Base-by-base conservation (phyloP, 2,113 vertebrate species). In the Gymnocephalus cernua region DNA sequence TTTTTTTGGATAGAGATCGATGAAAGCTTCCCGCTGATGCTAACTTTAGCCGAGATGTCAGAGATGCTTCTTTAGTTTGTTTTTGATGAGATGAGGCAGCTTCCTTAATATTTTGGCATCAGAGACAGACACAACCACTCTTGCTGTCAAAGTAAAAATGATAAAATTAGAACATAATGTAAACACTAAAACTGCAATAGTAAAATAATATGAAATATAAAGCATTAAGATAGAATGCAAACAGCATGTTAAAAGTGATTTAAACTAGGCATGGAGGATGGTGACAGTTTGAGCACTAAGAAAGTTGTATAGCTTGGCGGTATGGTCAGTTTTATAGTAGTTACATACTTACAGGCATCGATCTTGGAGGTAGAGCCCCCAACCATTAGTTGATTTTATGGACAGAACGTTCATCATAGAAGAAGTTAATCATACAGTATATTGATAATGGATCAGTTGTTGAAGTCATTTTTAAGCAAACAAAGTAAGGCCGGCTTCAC, bases 21-120 rank as follows among this genome's bases (percentile, higher is more conserved):
- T 25, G 29, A 67, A 70, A 67, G 19, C 0, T 83, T 56, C 53
- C 23, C 45, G 38, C n/a, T 81, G n/a, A 48, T 74, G 58, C 66
- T 86, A 1, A 72, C 75, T 84, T 69, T 80, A 75, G 32, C 14
- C 25, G 6, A 74, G 15, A 21, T 66, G 38, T 74, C 77, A 51
- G 25, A 15, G 21, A 74, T 10, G 45, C 2, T 11, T 47, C 38
- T 72, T 57, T 19, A 13, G 15, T 62, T 64, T 27, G 12, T n/a
- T 57, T 80, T 75, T 47, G 50, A 86, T 48, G 4, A 29, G 6
- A 70, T n/a, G 23, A 64, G 21, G 58, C 66, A 9, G 25, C n/a
- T 57, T 44, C 57, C 10, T 64, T 66, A 13, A 54, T 62, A 63
- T 65, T 76, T 44, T 23, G 29, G 15, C 45, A 65, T 83, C 50